Conservation (phyloP, 2,113 vertebrate species). For the Aldabrachelys gigantea region DNA sequence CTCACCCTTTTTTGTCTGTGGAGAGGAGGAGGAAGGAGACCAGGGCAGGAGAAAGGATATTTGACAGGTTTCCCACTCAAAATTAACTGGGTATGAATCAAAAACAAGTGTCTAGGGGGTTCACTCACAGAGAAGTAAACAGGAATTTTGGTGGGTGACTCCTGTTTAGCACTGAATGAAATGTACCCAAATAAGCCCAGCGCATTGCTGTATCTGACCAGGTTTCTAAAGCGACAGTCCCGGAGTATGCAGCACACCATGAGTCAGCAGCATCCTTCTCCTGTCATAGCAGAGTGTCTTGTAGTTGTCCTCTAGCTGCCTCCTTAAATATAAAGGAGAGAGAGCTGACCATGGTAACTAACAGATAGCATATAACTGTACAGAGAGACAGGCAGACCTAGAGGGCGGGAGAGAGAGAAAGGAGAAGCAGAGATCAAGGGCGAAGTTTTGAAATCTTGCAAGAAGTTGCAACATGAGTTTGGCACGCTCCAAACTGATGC, state of each 20-base stretch:
- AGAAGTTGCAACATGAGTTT: conserved; percentile 60
- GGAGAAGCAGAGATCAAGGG: conserved; percentile 59
- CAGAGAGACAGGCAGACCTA: conserved; percentile 10
- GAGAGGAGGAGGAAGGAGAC: background rate
- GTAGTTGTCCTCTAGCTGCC: background rate
- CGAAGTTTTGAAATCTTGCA: conserved; percentile 63
- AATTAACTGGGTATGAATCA: background rate
- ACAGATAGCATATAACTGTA: conserved; percentile 20
- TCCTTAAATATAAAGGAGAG: conserved; percentile 39
- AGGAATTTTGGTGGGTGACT: background rate
- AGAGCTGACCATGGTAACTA: conserved; percentile 31
- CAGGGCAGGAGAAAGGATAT: background rate
- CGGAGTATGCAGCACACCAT: background rate
- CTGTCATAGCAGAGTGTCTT: conserved; percentile 50
- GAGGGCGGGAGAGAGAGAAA: conserved; percentile 51
- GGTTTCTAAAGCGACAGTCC: background rate
- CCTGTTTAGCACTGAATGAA: background rate
- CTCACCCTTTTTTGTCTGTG: background rate
- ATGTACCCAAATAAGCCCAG: background rate
- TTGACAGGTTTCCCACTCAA: background rate
- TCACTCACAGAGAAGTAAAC: background rate
- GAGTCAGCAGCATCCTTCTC: background rate
- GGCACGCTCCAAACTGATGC: conserved; percentile 11
- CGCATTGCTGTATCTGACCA: background rate
- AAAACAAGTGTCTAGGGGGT: background rate